These are phyloP conservation scores for Reinhardtius hippoglossoides DNA, from an alignment of 2,113 vertebrate genomes.

Conservation along the genomic window DNA sequence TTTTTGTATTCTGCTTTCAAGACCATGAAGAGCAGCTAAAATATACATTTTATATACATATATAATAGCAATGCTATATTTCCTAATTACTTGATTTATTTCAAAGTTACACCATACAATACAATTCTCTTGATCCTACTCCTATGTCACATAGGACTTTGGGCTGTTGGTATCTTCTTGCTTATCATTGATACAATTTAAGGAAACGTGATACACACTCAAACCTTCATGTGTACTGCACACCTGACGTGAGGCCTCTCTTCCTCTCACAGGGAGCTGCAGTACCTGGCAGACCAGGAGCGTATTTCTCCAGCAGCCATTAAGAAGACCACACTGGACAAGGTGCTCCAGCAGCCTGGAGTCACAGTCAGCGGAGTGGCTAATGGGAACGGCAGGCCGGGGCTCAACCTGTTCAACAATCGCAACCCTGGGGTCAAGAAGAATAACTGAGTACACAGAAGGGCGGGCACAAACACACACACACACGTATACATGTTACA, in stretches of 20 bases:
- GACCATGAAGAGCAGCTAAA: not conserved
- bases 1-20: not conserved
- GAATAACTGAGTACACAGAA: slow-evolving; percentile 67
- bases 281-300: slow-evolving; percentile 95
- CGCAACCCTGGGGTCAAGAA: slow-evolving; percentile 81
- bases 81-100: not conserved
- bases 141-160: not conserved
- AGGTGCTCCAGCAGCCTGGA: slow-evolving; percentile 92
- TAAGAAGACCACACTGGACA: slow-evolving; percentile 96
- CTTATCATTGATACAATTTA: not conserved
- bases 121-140: not conserved
- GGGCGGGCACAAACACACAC: not conserved
- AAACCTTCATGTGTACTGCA: not conserved
- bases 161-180: not conserved
- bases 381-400: slow-evolving; percentile 73
- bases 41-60: too few relatives aligned
- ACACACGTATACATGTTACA: not conserved
- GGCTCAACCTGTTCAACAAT: slow-evolving; percentile 88
- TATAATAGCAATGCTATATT: too few relatives aligned
- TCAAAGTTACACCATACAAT: not conserved
- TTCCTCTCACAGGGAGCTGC: slow-evolving; percentile 86
- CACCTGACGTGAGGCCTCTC: slow-evolving; percentile 56
- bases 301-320: slow-evolving; percentile 92
- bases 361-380: slow-evolving; percentile 72
- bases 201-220: not conserved